These are phyloP conservation scores for Pitangus sulphuratus DNA, from an alignment of 2,797 vertebrate genomes.

Conservation along the genomic window DNA sequence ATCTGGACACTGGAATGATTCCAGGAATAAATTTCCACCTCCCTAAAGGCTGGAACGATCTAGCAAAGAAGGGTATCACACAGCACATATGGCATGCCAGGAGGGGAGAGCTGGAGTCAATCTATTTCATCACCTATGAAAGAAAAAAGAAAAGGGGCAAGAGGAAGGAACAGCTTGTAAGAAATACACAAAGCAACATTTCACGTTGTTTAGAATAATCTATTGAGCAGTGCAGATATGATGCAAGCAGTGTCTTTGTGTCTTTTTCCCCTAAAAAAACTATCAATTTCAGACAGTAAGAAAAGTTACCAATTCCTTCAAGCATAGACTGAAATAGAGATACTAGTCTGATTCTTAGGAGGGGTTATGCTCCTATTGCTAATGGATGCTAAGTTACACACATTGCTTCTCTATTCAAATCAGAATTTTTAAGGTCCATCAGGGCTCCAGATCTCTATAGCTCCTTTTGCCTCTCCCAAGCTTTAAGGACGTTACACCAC, in stretches of 20 bases:
- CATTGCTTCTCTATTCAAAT: neutral
- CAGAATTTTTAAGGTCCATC: neutral
- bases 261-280: neutral
- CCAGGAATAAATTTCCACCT: conserved; percentile 35
- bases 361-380: neutral
- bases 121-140: neutral
- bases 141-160: neutral
- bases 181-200: neutral
- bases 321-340: neutral
- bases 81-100: conserved; percentile 44
- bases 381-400: neutral
- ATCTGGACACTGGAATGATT: conserved; percentile 19
- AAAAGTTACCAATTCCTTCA: neutral
- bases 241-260: neutral
- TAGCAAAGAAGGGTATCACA: neutral
- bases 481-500: neutral
- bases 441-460: neutral
- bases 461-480: neutral
- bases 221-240: neutral
- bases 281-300: neutral
- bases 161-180: neutral
- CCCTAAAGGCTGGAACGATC: neutral
- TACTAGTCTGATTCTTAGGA: neutral
- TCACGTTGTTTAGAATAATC: neutral
- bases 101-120: conserved; percentile 16